Evolutionary conservation across 2,888 invertebrate species (phyloP), one percentile per base, ranked within the genome.

Genomic region (Agrypnus murinus): DNA sequence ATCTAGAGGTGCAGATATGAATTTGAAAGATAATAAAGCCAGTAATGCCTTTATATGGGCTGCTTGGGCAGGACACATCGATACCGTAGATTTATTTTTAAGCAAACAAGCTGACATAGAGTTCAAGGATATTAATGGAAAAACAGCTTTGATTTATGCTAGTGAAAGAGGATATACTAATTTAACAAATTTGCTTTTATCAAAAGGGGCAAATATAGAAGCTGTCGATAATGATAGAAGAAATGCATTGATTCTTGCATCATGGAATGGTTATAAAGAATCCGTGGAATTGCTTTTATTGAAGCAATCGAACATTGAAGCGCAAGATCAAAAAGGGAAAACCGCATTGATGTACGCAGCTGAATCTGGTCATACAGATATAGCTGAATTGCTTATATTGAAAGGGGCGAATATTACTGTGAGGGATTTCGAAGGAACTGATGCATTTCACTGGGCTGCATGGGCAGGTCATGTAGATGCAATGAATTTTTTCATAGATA

Each of bases 381-480:
- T 36, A 15, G 34, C 38, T 10, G 15, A 15, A n/a, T 38, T 36
- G 8, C 57, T 57, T 38, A 36, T 57, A 10, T 1, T 15, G 2
- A 36, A 57, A 1, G 57, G 57, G 10, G 57, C 38, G 1, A 57
- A 57, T 15, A n/a, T 10, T 14, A n/a, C 34, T 17, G 57, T 9
- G 10, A 19, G 14, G 12, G 38, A 57, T n/a, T 6, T 14, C 2
- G 34, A 17, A 7, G 38, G 38, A 0, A 57, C 14, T 3, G 36
- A n/a, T 17, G 15, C 57, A 17, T n/a, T 57, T 9, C 57, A 57
- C 10, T 57, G 34, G 38, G 57, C 57, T 2, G 15, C 15, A n/a
- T 38, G 38, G 36, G 25, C 15, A 12, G 9, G n/a, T n/a, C 7
- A 57, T 12, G 36, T 6, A 38, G 38, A 36, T 10, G 46, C 17